Evolutionary conservation across 2,888 invertebrate genomes (phyloP), one percentile per base, ranked within the genome.

Genomic region (Shargacucullia verbasci): DNA sequence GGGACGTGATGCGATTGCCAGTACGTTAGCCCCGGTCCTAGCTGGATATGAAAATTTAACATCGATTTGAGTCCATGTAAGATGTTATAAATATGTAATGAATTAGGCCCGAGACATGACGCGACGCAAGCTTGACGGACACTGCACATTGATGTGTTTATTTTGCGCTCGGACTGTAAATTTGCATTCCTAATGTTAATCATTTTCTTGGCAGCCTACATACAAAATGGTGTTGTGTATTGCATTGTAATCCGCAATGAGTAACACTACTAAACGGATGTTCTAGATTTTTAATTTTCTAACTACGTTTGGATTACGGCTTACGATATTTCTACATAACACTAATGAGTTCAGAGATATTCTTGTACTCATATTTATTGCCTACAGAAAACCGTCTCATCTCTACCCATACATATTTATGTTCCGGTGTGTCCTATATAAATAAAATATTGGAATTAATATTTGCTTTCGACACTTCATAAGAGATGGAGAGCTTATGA

Each of bases 71-170:
- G 64, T 78, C 80, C 74, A 71, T 64, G 46, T 61, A 63, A 74
- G 78, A 80, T 74, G 73, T 73, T 78, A 84, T 84, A 81, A 83
- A 84, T 84, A 84, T 81, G 73, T 79, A 83, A 78, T 66, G 69
- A 54, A 49, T 11, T 14, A 44, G 46, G 59, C 46, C 39, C 49
- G 39, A 25, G 58, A 59, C 59, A 27, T 60, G 69, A 63, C 66
- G 61, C 63, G 74, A 46, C 67, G 57, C 37, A 7, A 29, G 7
- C 29, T 40, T 55, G 54, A 55, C 55, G 59, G 63, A 68, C 69
- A 70, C 53, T 59, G 67, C 61, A 70, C 69, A 29, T 40, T 74
- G 72, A 71, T 73, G 72, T 77, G 66, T 80, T 77, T 75, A 80
- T 79, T 73, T 63, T 67, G 76, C 60, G 39, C 11, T 15, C 38